These are phyloP conservation scores for Hippotragus niger DNA, from an alignment of 2,113 vertebrate genomes.

Conservation along the genomic window DNA sequence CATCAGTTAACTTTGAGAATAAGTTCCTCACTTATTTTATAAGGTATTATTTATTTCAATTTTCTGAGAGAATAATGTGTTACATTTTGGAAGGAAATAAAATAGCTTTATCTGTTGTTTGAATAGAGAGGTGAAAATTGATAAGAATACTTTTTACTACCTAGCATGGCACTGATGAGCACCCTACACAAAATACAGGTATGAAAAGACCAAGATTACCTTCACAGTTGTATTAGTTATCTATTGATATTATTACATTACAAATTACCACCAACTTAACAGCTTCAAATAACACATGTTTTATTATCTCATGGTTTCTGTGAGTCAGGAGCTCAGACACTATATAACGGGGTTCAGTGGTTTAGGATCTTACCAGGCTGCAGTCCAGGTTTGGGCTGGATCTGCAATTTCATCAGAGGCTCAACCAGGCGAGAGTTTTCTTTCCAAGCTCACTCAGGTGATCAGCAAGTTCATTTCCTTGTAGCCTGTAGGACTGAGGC, in stretches of 20 bases:
- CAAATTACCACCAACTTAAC: background rate
- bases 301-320: background rate
- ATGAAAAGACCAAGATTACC: background rate
- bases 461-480: background rate
- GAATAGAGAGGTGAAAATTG: background rate
- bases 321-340: background rate
- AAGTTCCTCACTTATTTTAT: background rate
- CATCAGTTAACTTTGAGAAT: background rate
- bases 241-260: background rate
- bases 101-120: background rate
- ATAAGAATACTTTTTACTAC: background rate
- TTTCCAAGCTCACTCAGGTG: background rate
- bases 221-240: background rate
- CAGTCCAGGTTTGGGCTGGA: background rate
- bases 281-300: background rate
- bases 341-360: background rate
- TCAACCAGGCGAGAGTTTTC: background rate
- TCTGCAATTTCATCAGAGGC: background rate
- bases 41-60: background rate
- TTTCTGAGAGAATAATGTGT: slow-evolving; percentile 6
- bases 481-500: background rate
- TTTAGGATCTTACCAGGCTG: background rate
- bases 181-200: background rate
- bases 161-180: background rate
- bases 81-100: background rate